phyloP scores from a whole-genome alignment of 2,797 vertebrate species.

The Hippoglossus hippoglossus region DNA sequence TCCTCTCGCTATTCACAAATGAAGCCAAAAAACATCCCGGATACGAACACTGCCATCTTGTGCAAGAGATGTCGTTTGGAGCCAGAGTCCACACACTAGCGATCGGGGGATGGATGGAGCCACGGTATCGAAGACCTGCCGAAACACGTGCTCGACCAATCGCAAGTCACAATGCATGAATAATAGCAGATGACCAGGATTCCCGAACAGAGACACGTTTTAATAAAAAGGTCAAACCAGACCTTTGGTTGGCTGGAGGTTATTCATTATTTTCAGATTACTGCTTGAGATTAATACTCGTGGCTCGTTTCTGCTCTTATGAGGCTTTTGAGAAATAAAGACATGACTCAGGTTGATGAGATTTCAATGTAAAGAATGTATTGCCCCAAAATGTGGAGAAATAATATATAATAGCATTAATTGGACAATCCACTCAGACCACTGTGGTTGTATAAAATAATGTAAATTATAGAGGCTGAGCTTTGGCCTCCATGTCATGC shows the following conservation, averaged over 20 bases:
- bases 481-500: slow-evolving; percentile 4
- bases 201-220: no score
- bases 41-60: background rate
- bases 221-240: no score
- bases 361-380: slow-evolving; percentile 4
- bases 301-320: slow-evolving; percentile 1
- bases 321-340: background rate
- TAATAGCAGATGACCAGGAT: no score
- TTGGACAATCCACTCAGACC: background rate
- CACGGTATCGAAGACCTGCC: no score
- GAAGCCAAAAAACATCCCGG: no score
- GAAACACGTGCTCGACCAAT: no score
- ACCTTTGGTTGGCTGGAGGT: slow-evolving; percentile 2
- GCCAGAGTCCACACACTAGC: no score
- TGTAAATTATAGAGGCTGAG: background rate
- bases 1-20: no score
- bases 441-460: background rate
- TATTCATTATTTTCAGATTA: slow-evolving; percentile 32
- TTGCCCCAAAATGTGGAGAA: background rate
- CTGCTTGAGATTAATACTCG: slow-evolving; percentile 16
- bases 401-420: slow-evolving; percentile 4
- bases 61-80: no score
- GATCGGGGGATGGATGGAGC: no score
- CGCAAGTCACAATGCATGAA: no score
- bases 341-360: background rate